Conservation (phyloP, 92 coral and sea anemone genomes). For the Meandrina meandrites region DNA sequence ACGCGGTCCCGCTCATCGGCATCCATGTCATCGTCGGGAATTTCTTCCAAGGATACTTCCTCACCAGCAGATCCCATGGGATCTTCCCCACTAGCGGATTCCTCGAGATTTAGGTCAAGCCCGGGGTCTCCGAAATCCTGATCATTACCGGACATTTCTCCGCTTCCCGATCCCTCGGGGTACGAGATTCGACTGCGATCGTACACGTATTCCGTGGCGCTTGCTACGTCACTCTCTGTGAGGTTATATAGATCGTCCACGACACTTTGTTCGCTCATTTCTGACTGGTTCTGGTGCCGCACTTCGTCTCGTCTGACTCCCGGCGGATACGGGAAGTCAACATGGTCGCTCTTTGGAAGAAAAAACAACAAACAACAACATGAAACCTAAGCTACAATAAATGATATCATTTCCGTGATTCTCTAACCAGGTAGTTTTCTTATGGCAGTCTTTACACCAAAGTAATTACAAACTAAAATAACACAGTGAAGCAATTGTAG, state of each 20-base stretch:
- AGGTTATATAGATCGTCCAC: slow-evolving; percentile 84
- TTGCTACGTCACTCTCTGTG: slow-evolving; percentile 84
- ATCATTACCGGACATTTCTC: slow-evolving; percentile 29
- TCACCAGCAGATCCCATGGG: slow-evolving; percentile 10
- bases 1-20: slow-evolving; percentile 43
- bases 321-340: slow-evolving; percentile 97
- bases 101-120: slow-evolving; percentile 13
- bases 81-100: slow-evolving; percentile 26
- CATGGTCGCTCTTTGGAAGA: slow-evolving; percentile 62
- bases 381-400: background rate
- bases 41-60: background rate
- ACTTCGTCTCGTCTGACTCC: slow-evolving; percentile 94
- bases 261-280: slow-evolving; percentile 80
- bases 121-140: slow-evolving; percentile 28
- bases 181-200: slow-evolving; percentile 74
- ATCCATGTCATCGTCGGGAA: slow-evolving; percentile 39
- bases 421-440: background rate
- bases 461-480: no score
- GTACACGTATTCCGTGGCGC: slow-evolving; percentile 80
- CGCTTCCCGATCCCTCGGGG: slow-evolving; percentile 58
- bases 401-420: background rate
- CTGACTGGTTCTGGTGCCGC: slow-evolving; percentile 47
- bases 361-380: background rate
- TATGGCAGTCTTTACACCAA: no score
- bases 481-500: no score